These are phyloP conservation scores for Rhorus exstirpatorius DNA, from an alignment of 2,888 invertebrate genomes.

Conservation along the genomic window DNA sequence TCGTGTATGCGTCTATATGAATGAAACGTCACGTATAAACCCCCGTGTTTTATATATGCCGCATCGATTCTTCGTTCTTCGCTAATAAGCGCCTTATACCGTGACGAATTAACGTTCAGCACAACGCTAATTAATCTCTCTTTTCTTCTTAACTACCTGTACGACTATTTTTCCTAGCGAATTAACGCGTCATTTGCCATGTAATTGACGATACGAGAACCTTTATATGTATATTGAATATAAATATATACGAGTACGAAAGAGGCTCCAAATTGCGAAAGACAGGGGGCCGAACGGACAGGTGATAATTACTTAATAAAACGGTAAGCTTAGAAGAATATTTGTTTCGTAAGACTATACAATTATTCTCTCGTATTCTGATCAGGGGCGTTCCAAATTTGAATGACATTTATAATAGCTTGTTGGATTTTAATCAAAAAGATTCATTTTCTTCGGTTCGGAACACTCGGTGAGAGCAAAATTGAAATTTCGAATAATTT, in stretches of 20 bases:
- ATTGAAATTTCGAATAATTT: neutral
- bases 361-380: too few relatives aligned
- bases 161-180: constrained; percentile 10
- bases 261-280: neutral
- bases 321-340: too few relatives aligned
- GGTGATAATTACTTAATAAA: too few relatives aligned
- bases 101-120: constrained; percentile 60
- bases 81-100: constrained; percentile 42
- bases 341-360: too few relatives aligned
- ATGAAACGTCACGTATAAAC: constrained; percentile 63
- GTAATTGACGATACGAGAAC: neutral
- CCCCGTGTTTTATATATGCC: constrained; percentile 69
- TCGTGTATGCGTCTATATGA: neutral
- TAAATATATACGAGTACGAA: neutral
- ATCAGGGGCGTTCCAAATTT: too few relatives aligned
- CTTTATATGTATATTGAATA: neutral
- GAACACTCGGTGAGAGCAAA: too few relatives aligned
- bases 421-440: too few relatives aligned
- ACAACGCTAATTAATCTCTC: constrained; percentile 59
- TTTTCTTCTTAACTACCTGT: neutral
- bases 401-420: too few relatives aligned
- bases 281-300: neutral
- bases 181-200: neutral
- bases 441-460: too few relatives aligned
- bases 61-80: constrained; percentile 11